Evolutionary conservation across 2,888 invertebrate genomes (phyloP).

Genomic region (Glyphotaelius pellucidus): DNA sequence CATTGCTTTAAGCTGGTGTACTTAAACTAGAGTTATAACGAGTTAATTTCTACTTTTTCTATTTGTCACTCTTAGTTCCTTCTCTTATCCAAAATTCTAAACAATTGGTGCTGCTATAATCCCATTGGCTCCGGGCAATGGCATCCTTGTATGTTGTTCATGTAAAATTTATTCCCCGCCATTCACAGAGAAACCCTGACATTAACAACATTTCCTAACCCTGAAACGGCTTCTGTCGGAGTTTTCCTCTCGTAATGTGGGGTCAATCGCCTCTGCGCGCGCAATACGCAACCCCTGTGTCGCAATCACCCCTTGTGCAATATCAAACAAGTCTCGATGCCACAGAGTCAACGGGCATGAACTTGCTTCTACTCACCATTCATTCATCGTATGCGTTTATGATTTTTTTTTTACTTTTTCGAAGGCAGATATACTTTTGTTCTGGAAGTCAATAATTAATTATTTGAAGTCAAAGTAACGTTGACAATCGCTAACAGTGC

Average conservation of each 20-base stretch:
- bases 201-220: constrained; percentile 21
- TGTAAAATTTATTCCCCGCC: background rate
- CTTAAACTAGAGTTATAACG: too few species aligned
- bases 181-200: background rate
- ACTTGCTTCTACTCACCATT: background rate
- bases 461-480: too few species aligned
- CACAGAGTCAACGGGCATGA: background rate
- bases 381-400: background rate
- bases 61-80: background rate
- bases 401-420: background rate
- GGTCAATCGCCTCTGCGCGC: constrained; percentile 29
- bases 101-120: background rate
- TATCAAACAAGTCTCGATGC: background rate
- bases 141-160: background rate
- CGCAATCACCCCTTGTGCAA: background rate
- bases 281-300: background rate
- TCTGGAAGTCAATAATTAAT: too few species aligned
- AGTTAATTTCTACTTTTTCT: background rate
- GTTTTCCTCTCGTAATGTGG: constrained; percentile 8
- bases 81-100: background rate
- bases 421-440: too few species aligned
- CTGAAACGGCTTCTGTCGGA: background rate
- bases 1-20: too few species aligned
- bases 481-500: too few species aligned
- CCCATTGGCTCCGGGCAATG: background rate